Percentiles rank a stretch among this genome's conserved stretches.
Conservation (phyloP, 2,888 invertebrate species). For the Nomada ruficornis region DNA sequence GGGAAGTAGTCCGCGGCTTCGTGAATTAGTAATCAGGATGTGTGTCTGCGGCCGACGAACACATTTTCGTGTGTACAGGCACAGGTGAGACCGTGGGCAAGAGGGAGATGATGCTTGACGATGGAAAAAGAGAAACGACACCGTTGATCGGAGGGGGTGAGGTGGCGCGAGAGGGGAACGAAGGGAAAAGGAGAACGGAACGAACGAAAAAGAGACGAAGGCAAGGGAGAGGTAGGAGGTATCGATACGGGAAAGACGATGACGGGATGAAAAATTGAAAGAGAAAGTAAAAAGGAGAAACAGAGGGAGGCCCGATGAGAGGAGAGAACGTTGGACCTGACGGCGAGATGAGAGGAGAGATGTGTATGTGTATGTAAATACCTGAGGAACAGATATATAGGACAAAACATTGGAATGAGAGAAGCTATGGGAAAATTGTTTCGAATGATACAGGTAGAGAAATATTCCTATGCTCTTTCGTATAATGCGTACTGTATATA, state of each 20-base stretch:
- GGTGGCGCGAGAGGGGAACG: not conserved
- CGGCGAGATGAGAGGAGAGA: not conserved
- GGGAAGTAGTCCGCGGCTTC: conserved; percentile 80
- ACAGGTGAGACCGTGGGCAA: not conserved
- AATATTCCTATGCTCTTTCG: too few species aligned
- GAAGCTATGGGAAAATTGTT: not conserved
- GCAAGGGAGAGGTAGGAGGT: not conserved
- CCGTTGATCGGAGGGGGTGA: not conserved
- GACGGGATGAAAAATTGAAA: conserved; percentile 52
- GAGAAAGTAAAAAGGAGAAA: conserved; percentile 56
- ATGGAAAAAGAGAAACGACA: not conserved
- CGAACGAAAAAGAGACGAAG: conserved; percentile 10
- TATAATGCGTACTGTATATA: too few species aligned
- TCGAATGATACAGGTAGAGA: not conserved
- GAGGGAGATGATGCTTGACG: too few species aligned
- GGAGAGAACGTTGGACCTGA: not conserved
- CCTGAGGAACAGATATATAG: not conserved
- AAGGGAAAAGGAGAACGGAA: conserved; percentile 22
- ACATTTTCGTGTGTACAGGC: conserved; percentile 64
- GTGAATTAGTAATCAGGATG: conserved; percentile 82
- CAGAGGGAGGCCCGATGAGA: conserved; percentile 10
- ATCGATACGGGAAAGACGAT: conserved; percentile 25
- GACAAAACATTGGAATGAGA: not conserved
- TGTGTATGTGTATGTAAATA: not conserved
- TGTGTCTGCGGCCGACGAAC: conserved; percentile 67